phyloP scores from a whole-genome alignment of 2,797 vertebrate genomes.

The Danio choprae region DNA sequence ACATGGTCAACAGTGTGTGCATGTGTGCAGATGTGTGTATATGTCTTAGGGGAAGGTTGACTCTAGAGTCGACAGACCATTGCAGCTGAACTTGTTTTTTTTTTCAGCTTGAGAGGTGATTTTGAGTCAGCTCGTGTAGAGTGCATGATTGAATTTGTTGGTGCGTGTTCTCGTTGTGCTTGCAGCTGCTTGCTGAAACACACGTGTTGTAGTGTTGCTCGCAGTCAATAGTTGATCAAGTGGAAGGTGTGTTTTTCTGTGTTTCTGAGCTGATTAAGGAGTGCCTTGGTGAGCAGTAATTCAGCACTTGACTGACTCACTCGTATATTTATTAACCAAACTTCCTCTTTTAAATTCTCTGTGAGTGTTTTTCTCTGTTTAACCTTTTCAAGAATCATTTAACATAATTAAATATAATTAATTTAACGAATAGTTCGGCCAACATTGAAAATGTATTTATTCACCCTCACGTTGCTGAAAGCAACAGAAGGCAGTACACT shows the following conservation, averaged over 20 bases:
- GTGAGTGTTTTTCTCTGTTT: conserved; percentile 10
- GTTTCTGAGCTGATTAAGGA: conserved; percentile 30
- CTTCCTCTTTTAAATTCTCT: conserved; percentile 33
- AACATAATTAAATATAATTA: background rate
- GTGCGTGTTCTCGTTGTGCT: conserved; percentile 47
- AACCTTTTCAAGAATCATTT: background rate
- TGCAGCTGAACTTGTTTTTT: conserved; percentile 58
- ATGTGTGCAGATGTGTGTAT: conserved; percentile 29
- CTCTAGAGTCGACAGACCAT: conserved; percentile 65
- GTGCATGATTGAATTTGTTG: conserved; percentile 49
- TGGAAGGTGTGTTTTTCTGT: conserved; percentile 31
- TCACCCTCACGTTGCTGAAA: background rate
- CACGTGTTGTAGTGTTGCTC: conserved; percentile 45
- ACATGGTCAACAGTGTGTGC: background rate
- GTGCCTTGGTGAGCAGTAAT: conserved; percentile 44
- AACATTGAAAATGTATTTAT: background rate
- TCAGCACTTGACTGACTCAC: conserved; percentile 60
- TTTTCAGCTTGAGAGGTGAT: conserved; percentile 57
- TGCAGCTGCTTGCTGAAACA: conserved; percentile 52
- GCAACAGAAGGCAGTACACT: background rate
- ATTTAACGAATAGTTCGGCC: background rate
- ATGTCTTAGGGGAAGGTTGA: conserved; percentile 58
- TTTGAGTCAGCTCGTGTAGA: conserved; percentile 41
- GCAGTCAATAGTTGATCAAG: conserved; percentile 59
- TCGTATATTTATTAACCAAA: conserved; percentile 70